A percentile compares a stretch with the other conserved stretches of the same genome.
Conservation (phyloP, 2,797 vertebrate species). For the Odontamblyopus lacepedii region DNA sequence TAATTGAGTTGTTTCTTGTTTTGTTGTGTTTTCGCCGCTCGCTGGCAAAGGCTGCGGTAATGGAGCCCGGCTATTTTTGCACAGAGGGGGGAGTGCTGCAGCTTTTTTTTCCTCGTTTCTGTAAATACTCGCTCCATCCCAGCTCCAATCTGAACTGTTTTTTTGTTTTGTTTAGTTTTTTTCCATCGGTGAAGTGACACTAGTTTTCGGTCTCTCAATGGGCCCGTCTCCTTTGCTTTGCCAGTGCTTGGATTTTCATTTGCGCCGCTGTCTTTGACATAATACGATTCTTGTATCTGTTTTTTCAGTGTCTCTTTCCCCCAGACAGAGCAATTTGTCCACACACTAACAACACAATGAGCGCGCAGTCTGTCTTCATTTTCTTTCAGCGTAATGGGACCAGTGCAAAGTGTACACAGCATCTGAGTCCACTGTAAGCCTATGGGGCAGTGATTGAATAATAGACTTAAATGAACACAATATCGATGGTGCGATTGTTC, state of each 20-base stretch:
- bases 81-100: slow-evolving; percentile 30
- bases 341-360: slow-evolving; percentile 83
- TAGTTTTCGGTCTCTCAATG: slow-evolving; percentile 28
- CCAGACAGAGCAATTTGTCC: slow-evolving; percentile 94
- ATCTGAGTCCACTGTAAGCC: not conserved
- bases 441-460: not conserved
- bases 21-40: slow-evolving; percentile 50
- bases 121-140: slow-evolving; percentile 41
- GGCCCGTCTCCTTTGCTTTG: slow-evolving; percentile 34
- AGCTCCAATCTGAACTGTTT: slow-evolving; percentile 25
- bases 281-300: slow-evolving; percentile 31
- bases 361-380: not conserved
- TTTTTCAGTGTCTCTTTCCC: slow-evolving; percentile 19
- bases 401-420: not conserved
- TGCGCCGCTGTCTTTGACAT: slow-evolving; percentile 19
- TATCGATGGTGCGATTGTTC: too few species aligned
- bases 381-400: not conserved
- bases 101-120: slow-evolving; percentile 46
- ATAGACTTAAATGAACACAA: not conserved
- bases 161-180: slow-evolving; percentile 19
- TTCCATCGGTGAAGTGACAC: slow-evolving; percentile 11
- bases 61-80: slow-evolving; percentile 50
- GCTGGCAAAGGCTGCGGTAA: slow-evolving; percentile 39
- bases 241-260: slow-evolving; percentile 30
- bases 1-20: slow-evolving; percentile 80